These are phyloP conservation scores for Galemys pyrenaicus DNA, from an alignment of 2,113 vertebrate genomes.

Conservation along the genomic window DNA sequence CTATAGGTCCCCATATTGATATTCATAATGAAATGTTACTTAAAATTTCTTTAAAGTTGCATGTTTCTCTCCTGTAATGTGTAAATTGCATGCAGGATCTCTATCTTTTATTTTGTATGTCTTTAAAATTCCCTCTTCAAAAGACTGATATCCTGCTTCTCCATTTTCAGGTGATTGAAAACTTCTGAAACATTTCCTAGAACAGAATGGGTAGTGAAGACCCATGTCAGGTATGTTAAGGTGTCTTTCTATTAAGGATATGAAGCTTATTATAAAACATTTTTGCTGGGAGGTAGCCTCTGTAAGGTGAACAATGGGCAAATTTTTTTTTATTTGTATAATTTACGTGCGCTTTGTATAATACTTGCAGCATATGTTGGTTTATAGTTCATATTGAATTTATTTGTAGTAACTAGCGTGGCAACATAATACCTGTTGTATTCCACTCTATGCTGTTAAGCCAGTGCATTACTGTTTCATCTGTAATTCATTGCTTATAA, in stretches of 20 bases:
- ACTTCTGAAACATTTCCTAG: not conserved
- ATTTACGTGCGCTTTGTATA: too few species aligned
- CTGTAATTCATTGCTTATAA: slow-evolving; percentile 1
- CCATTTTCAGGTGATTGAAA: slow-evolving; percentile 81
- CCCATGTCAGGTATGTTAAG: slow-evolving; percentile 78
- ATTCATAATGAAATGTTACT: slow-evolving; percentile 76
- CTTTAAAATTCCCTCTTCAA: not conserved
- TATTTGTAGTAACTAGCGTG: not conserved
- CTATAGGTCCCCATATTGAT: slow-evolving; percentile 79
- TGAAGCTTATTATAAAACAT: slow-evolving; percentile 19
- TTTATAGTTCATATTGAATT: not conserved
- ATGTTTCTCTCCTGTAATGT: slow-evolving; percentile 86
- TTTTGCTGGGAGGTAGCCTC: not conserved
- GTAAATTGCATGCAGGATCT: slow-evolving; percentile 87
- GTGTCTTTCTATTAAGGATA: slow-evolving; percentile 45
- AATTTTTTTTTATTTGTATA: not conserved
- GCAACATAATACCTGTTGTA: not conserved
- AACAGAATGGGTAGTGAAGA: slow-evolving; percentile 68
- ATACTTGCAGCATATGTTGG: too few species aligned
- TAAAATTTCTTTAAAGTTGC: slow-evolving; percentile 83
- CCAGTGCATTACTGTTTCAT: not conserved
- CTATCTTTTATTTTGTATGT: slow-evolving; percentile 69
- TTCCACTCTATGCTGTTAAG: not conserved
- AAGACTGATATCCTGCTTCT: slow-evolving; percentile 78
- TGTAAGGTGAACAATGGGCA: not conserved